Percentiles rank a stretch among this genome's conserved stretches.
Evolutionary conservation across 1,140 invertebrate species (phyloP).

Genomic region (Bathynomus jamesi): DNA sequence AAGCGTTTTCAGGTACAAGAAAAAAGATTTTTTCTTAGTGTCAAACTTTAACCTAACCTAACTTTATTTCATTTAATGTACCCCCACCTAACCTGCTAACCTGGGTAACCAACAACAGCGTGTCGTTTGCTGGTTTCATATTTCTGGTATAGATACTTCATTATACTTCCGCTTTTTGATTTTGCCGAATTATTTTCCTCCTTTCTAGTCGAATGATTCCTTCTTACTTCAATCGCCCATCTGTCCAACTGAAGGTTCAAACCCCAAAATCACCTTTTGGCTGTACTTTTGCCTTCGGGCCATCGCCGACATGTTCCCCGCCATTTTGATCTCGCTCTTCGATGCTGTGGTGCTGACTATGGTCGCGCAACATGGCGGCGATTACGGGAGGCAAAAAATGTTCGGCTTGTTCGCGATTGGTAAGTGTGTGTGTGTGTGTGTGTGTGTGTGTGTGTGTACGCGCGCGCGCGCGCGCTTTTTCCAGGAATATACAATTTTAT

Average conservation of each 20-base stretch:
- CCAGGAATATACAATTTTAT: background rate
- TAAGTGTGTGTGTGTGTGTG: conserved; percentile 41
- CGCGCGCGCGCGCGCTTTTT: no score
- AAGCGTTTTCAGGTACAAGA: no score
- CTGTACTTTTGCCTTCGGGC: conserved; percentile 58
- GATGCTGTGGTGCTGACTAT: conserved; percentile 70
- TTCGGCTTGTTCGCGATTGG: conserved; percentile 65
- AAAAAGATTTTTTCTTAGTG: no score
- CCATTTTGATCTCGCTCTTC: conserved; percentile 59
- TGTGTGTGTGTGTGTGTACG: background rate
- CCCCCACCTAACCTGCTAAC: no score
- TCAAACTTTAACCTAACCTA: no score
- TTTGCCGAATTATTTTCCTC: no score
- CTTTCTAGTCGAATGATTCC: conserved; percentile 22
- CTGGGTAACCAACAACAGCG: no score
- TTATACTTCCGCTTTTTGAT: no score
- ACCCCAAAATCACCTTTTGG: conserved; percentile 59
- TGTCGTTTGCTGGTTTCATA: no score
- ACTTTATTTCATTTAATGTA: no score
- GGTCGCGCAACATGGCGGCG: conserved; percentile 65
- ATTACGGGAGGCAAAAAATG: conserved; percentile 68
- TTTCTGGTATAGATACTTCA: no score
- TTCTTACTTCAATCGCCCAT: conserved; percentile 10
- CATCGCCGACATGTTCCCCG: conserved; percentile 66
- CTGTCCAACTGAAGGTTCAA: conserved; percentile 42